A percentile compares a stretch with the other conserved stretches of the same genome.
phyloP scores from a whole-genome alignment of 2,113 vertebrate species.

The Heloderma charlesbogerti region DNA sequence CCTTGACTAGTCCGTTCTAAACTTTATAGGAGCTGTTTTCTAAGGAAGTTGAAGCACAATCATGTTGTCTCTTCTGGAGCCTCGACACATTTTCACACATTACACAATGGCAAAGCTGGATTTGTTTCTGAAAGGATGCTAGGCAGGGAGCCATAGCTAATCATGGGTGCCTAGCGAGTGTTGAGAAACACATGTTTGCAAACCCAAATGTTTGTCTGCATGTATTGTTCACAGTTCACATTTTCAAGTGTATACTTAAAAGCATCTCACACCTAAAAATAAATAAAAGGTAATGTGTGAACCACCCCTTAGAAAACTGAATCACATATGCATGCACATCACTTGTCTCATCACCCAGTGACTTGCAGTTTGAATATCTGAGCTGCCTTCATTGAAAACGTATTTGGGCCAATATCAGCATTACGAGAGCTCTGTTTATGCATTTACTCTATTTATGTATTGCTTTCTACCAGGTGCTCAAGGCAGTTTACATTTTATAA shows the following conservation, averaged over 20 bases:
- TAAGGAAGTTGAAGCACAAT: constrained; percentile 22
- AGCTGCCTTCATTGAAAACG: background rate
- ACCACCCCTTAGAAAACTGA: background rate
- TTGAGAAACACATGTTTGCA: background rate
- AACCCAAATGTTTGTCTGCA: background rate
- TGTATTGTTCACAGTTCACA: background rate
- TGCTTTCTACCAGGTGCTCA: too few relatives aligned
- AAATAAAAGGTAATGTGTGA: background rate
- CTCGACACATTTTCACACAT: background rate
- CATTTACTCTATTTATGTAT: too few relatives aligned
- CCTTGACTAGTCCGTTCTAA: constrained; percentile 33
- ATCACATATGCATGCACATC: background rate
- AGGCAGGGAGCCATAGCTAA: too few relatives aligned
- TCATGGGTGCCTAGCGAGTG: too few relatives aligned
- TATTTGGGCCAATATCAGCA: background rate
- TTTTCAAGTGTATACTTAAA: too few relatives aligned
- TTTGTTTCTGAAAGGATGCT: background rate
- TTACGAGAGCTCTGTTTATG: background rate
- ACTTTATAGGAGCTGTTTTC: background rate
- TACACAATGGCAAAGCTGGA: background rate
- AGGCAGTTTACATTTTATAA: background rate
- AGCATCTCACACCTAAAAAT: background rate
- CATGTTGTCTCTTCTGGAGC: background rate
- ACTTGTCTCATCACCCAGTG: background rate
- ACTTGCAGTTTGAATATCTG: background rate